Evolutionary conservation across 2,797 vertebrate genomes (phyloP).

Genomic region (Ctenopoma multispine): DNA sequence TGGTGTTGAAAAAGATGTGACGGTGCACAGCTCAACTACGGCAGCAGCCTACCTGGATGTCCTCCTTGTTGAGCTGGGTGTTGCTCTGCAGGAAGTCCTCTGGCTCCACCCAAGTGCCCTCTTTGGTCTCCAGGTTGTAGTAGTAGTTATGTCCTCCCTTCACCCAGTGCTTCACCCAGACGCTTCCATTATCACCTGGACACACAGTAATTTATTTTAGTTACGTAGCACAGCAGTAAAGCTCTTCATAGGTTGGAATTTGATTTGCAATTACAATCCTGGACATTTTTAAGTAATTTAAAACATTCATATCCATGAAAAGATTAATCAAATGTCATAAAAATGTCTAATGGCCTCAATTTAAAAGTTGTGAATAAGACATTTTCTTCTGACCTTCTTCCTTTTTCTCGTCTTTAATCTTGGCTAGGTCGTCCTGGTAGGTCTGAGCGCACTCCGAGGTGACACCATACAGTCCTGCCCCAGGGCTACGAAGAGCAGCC

Average conservation of each 20-base stretch:
- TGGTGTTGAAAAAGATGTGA: fast-evolving
- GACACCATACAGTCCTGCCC: slow-evolving; percentile 93
- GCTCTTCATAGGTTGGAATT: no score
- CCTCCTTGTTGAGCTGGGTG: slow-evolving; percentile 92
- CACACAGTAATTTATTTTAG: not conserved
- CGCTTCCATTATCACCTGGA: slow-evolving; percentile 89
- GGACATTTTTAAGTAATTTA: no score
- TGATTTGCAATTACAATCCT: no score
- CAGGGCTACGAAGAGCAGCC: slow-evolving; percentile 86
- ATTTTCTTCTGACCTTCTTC: slow-evolving; percentile 82
- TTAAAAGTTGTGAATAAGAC: not conserved
- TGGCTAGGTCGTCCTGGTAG: slow-evolving; percentile 90
- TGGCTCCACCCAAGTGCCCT: slow-evolving; percentile 94
- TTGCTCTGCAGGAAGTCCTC: slow-evolving; percentile 87
- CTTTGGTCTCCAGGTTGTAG: slow-evolving; percentile 87
- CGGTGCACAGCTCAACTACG: not conserved
- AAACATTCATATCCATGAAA: no score
- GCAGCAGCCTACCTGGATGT: slow-evolving; percentile 90
- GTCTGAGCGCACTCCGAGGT: slow-evolving; percentile 92
- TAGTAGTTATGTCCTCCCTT: slow-evolving; percentile 97
- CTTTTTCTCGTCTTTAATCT: slow-evolving; percentile 85
- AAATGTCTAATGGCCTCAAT: not conserved
- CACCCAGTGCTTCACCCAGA: slow-evolving; percentile 97
- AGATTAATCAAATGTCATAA: not conserved
- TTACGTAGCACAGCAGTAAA: no score